phyloP scores from a whole-genome alignment of 1,140 invertebrate species.

The Frieseomelitta varia region DNA sequence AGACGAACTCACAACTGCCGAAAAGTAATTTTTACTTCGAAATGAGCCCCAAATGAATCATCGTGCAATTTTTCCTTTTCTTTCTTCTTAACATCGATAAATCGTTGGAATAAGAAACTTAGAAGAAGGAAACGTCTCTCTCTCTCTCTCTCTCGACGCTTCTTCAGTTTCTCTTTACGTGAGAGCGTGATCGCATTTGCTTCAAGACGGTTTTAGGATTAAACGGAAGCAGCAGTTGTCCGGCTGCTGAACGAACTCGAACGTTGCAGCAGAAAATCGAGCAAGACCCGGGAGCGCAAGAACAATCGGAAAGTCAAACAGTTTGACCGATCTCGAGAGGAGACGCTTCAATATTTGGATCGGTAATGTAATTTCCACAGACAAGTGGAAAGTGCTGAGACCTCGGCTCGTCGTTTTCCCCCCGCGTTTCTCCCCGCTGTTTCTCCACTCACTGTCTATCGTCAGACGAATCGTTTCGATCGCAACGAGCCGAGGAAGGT shows the following conservation, averaged over 20 bases:
- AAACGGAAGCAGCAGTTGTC: slow-evolving; percentile 18
- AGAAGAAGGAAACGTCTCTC: too few relatives aligned
- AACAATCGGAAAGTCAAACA: slow-evolving; percentile 67
- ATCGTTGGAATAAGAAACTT: too few relatives aligned
- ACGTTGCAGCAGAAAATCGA: slow-evolving; percentile 5
- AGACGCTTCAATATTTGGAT: slow-evolving; percentile 67
- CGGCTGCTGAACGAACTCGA: slow-evolving; percentile 34
- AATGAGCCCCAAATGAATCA: too few relatives aligned
- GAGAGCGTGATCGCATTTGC: slow-evolving; percentile 13
- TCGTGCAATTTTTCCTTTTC: too few relatives aligned
- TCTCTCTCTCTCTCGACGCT: too few relatives aligned
- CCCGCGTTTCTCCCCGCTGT: background rate
- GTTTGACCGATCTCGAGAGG: slow-evolving; percentile 46
- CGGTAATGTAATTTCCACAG: slow-evolving; percentile 59
- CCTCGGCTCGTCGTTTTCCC: background rate
- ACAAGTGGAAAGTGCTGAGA: slow-evolving; percentile 40
- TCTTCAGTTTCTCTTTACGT: too few relatives aligned
- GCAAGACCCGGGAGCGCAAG: slow-evolving; percentile 18
- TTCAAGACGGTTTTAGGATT: slow-evolving; percentile 53
- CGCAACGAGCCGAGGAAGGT: background rate
- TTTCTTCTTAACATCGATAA: too few relatives aligned
- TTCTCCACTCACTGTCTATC: background rate
- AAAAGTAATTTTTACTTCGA: too few relatives aligned
- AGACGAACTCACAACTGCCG: too few relatives aligned
- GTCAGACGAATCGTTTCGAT: background rate